A percentile compares a stretch with the other conserved stretches of the same genome.
Evolutionary conservation across 2,888 invertebrate genomes (phyloP).

Genomic region (Synergus laeviventris): DNA sequence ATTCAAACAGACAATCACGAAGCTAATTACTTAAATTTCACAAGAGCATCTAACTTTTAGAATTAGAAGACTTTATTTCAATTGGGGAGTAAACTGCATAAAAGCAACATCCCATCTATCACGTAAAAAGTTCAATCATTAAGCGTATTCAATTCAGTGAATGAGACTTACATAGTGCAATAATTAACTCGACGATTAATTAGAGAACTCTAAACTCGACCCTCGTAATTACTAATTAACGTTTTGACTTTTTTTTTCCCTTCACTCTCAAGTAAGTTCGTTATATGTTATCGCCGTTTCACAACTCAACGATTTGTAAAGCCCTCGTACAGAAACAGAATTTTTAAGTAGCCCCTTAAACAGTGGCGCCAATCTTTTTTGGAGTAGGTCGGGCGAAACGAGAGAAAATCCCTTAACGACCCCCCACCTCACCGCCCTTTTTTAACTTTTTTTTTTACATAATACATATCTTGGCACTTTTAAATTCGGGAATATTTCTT

Average conservation of each 20-base stretch:
- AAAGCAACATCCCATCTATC: neutral
- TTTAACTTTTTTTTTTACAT: no score
- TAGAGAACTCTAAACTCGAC: constrained; percentile 25
- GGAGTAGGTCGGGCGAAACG: no score
- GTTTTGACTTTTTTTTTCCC: neutral
- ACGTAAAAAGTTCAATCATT: constrained; percentile 5
- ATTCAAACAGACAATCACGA: neutral
- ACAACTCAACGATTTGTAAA: constrained; percentile 17
- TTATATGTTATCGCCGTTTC: constrained; percentile 26
- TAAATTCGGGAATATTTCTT: no score
- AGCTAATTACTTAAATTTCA: neutral
- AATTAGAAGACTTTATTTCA: neutral
- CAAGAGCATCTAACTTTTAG: neutral
- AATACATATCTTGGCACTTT: no score
- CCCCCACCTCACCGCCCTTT: no score
- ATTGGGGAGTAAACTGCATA: neutral
- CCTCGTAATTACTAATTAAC: constrained; percentile 30
- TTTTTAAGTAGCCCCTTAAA: constrained; percentile 2
- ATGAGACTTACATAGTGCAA: constrained; percentile 27
- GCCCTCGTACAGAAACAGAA: neutral
- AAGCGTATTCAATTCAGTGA: constrained; percentile 18
- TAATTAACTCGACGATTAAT: constrained; percentile 31
- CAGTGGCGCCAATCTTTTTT: no score
- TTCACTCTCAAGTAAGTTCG: constrained; percentile 4
- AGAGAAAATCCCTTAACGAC: no score